These are phyloP conservation scores for Eidolon helvum DNA, from an alignment of 2,113 vertebrate species.

Conservation along the genomic window DNA sequence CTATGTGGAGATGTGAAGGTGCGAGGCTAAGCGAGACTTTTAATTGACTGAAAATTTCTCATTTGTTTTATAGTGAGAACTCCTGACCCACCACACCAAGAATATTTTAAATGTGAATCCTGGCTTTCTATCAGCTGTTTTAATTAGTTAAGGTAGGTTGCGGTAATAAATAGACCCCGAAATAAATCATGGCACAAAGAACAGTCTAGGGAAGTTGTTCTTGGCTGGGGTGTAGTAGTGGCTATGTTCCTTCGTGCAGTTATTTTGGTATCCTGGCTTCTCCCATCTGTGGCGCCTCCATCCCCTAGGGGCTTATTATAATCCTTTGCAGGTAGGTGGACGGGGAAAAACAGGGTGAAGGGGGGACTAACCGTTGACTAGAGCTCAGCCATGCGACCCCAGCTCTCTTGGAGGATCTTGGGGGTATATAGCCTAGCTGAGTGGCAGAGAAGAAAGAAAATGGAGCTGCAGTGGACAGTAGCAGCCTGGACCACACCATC, in stretches of 20 bases:
- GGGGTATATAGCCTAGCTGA: accelerated
- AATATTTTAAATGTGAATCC: neutral
- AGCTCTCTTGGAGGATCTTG: neutral
- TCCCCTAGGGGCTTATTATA: neutral
- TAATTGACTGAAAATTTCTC: neutral
- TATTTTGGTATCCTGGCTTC: neutral
- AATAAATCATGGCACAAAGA: neutral
- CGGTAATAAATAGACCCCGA: neutral
- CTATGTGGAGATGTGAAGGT: neutral
- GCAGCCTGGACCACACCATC: neutral
- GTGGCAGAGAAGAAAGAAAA: neutral
- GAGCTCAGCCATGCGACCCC: neutral
- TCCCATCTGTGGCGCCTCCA: neutral
- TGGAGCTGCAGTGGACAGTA: neutral
- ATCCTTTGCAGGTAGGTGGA: neutral
- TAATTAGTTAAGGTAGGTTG: neutral
- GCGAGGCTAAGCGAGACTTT: neutral
- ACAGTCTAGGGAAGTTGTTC: neutral
- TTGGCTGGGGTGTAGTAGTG: neutral
- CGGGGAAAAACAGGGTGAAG: neutral
- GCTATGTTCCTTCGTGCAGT: neutral
- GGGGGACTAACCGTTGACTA: too few species aligned
- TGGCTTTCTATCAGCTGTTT: neutral
- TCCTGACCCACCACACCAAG: neutral
- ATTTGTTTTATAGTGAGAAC: neutral